Base-by-base conservation (phyloP, 2,113 vertebrate genomes). In the Tamias sibiricus region DNA sequence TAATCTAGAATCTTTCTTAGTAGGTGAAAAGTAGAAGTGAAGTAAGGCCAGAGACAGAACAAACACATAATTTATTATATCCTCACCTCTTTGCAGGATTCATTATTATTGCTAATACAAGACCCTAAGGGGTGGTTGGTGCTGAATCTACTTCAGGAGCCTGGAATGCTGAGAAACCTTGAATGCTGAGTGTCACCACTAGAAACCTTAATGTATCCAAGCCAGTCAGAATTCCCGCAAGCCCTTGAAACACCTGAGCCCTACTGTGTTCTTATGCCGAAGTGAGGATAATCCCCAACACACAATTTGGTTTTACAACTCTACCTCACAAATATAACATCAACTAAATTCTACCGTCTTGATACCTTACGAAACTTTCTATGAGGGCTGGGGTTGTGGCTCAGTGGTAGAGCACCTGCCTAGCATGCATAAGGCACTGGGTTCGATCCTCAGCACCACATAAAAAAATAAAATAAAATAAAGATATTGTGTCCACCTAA, bases 61-160 rank as follows among this genome's bases (percentile, higher is more conserved):
- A 95, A 92, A 88, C 37, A 90, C 30, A 80, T 71, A 93, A 81
- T 90, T 94, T 69, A 95, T 0, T 52, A 90, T 79, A 4, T 72
- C 62, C 52, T 77, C n/a, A 84, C 4, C 10, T 19, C 35, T 85
- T 14, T 91, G 28, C 66, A 92, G 24, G 66, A 83, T 77, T 49
- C 66, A 86, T 91, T 90, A 66, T 49, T 69, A 59, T 30, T 69
- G 12, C n/a, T 75, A 28, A 87, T 77, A 90, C 0, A 88, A 91
- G 49, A 80, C 11, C 44, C 72, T 91, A 32, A 69, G 40, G 47
- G 16, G 17, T 87, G n/a, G 42, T 0, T 89, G n/a, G 30, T 93
- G 30, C 69, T 88, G 68, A 84, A 83, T 47, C 26, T 9, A 69
- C 47, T 84, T 90, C 32, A 91, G 28, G 57, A 93, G 40, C 22